These are phyloP conservation scores for Ivindomyrus marchei DNA, from an alignment of 2,113 vertebrate species.

Conservation along the genomic window DNA sequence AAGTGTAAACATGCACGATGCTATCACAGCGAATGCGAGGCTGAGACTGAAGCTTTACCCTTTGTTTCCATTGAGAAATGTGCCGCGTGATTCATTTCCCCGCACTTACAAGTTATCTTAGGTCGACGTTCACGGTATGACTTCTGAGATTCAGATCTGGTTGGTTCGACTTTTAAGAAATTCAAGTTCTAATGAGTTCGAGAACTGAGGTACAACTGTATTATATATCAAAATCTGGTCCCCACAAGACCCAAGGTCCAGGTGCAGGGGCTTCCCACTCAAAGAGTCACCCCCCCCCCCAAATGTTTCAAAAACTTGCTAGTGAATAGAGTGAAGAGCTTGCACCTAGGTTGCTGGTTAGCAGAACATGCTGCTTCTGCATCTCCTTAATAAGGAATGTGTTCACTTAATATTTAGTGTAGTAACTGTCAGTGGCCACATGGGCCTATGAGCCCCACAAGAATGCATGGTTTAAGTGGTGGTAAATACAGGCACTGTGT, in stretches of 20 bases:
- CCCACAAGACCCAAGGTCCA: neutral
- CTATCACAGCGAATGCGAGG: no score
- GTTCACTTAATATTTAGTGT: neutral
- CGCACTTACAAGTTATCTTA: no score
- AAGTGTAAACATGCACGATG: no score
- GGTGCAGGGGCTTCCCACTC: neutral
- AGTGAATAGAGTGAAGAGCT: neutral
- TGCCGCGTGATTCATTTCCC: no score
- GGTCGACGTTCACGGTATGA: no score
- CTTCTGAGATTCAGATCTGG: no score
- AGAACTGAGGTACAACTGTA: no score
- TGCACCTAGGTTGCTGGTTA: neutral
- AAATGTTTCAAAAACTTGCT: neutral
- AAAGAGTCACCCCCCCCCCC: neutral
- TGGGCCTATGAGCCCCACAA: neutral
- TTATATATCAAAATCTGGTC: neutral
- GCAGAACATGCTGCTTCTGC: neutral
- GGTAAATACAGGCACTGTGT: neutral
- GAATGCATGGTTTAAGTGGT: neutral
- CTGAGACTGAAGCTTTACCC: no score
- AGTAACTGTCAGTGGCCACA: neutral
- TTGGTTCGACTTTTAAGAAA: no score
- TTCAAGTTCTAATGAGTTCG: no score
- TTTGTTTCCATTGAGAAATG: no score
- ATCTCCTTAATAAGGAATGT: neutral